These are phyloP conservation scores for Zaprionus taronus DNA, from an alignment of 1,140 invertebrate genomes.

Conservation along the genomic window DNA sequence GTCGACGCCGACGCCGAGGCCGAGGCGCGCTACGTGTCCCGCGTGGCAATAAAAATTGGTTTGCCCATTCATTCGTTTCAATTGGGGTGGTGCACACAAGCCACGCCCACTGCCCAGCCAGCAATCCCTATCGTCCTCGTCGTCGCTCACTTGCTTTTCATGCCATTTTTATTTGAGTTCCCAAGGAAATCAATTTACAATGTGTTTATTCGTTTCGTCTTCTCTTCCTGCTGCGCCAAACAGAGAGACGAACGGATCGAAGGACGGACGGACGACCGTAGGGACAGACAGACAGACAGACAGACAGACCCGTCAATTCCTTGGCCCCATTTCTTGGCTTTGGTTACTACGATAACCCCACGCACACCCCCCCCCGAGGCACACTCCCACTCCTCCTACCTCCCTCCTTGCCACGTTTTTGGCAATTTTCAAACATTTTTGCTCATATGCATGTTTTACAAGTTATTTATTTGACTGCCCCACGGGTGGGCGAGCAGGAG, in stretches of 20 bases:
- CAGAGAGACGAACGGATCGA: background rate
- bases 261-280: slow-evolving; percentile 6
- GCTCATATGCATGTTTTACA: slow-evolving; percentile 83
- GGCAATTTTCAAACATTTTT: slow-evolving; percentile 81
- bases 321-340: slow-evolving; percentile 44
- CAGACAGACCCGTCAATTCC: slow-evolving; percentile 44
- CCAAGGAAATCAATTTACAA: slow-evolving; percentile 83
- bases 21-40: slow-evolving; percentile 71
- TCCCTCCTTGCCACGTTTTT: slow-evolving; percentile 41
- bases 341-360: slow-evolving; percentile 59
- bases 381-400: background rate
- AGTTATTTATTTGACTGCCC: slow-evolving; percentile 80
- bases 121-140: slow-evolving; percentile 29
- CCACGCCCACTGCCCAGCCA: slow-evolving; percentile 13
- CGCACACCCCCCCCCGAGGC: background rate
- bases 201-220: slow-evolving; percentile 82
- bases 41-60: slow-evolving; percentile 83
- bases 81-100: slow-evolving; percentile 45
- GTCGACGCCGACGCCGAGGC: slow-evolving; percentile 48
- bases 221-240: slow-evolving; percentile 49
- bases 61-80: slow-evolving; percentile 83
- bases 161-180: slow-evolving; percentile 83
- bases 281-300: background rate
- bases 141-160: slow-evolving; percentile 77
- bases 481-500: slow-evolving; percentile 27